Evolutionary conservation across 2,113 vertebrate genomes (phyloP), one percentile per base, ranked within the genome.

Genomic region (Accipiter cooperii): DNA sequence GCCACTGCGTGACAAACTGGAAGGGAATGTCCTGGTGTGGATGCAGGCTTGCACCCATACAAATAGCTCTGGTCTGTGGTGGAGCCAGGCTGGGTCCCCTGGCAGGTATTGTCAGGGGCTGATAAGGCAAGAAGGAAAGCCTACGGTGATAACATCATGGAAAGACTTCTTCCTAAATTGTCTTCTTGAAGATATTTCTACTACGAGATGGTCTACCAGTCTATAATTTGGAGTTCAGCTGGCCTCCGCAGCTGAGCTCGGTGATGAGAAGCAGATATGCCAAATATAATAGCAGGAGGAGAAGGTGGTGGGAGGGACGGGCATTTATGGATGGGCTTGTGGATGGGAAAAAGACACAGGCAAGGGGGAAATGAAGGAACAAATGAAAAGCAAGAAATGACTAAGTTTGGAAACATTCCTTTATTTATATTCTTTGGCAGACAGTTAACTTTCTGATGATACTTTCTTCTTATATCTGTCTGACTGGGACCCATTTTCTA

Each of bases 201-300:
- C 75, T 17, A 2, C 0, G 2, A 57, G 54, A 9, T 22, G 75
- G 6, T 7, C 31, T 66, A 5, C 8, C 0, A 2, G 61, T 2
- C 63, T 75, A 3, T 51, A 19, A 20, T 1, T 13, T 46, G 90
- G 68, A n/a, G 31, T 6, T n/a, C 49, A 34, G 44, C n/a, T 36
- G 9, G 38, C 18, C 25, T 52, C 24, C 1, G 2, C 2, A 1
- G 51, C 73, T 44, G 5, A 33, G 77, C 49, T 24, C 4, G 1
- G 36, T 0, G 12, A 4, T 2, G 63, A 38, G 79, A 17, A 75
- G 52, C 29, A 76, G 65, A 33, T 64, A 63, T 1, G 6, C 20
- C 70, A 9, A 12, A 42, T 18, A 1, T 0, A 36, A 12, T 10
- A 36, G 29, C 65, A 1, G 0, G 49, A 74, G 93, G 81, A 78